Evolutionary conservation across 2,113 vertebrate species (phyloP).

Genomic region (Larimichthys polyactis): DNA sequence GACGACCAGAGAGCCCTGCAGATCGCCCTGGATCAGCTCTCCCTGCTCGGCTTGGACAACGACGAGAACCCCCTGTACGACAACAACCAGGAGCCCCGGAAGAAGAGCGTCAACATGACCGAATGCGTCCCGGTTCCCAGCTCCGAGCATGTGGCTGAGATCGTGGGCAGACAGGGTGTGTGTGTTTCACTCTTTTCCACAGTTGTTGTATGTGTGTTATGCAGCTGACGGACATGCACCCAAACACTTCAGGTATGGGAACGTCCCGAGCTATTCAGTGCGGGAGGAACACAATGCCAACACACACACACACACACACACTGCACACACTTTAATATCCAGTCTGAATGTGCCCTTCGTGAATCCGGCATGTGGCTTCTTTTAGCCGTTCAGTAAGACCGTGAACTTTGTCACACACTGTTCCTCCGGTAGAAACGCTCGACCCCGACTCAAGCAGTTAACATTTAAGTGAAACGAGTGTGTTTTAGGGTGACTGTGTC

Average conservation of each 20-base stretch:
- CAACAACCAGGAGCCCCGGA: constrained; percentile 88
- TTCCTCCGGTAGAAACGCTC: constrained; percentile 37
- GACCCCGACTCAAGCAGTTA: constrained; percentile 3
- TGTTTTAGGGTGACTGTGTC: neutral
- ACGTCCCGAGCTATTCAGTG: constrained; percentile 12
- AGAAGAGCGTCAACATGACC: constrained; percentile 98
- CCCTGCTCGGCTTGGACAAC: constrained; percentile 93
- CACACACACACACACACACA: neutral
- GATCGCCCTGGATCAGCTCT: constrained; percentile 96
- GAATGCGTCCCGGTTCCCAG: constrained; percentile 97
- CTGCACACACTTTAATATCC: neutral
- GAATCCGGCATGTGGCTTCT: neutral
- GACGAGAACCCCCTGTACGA: constrained; percentile 92
- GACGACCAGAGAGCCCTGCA: constrained; percentile 96
- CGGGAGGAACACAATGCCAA: constrained; percentile 27
- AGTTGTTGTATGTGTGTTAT: neutral
- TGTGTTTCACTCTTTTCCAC: constrained; percentile 27
- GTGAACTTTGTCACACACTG: constrained; percentile 21
- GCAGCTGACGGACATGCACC: neutral
- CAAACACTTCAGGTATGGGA: constrained; percentile 7
- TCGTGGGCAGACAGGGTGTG: constrained; percentile 96
- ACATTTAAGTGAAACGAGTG: constrained; percentile 2
- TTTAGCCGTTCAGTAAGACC: neutral
- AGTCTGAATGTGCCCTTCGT: neutral
- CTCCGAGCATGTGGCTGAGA: constrained; percentile 97